A percentile compares a stretch with the other conserved stretches of the same genome.
Conservation (phyloP, 1,140 invertebrate species). For the Trachymyrmex cornetzi region DNA sequence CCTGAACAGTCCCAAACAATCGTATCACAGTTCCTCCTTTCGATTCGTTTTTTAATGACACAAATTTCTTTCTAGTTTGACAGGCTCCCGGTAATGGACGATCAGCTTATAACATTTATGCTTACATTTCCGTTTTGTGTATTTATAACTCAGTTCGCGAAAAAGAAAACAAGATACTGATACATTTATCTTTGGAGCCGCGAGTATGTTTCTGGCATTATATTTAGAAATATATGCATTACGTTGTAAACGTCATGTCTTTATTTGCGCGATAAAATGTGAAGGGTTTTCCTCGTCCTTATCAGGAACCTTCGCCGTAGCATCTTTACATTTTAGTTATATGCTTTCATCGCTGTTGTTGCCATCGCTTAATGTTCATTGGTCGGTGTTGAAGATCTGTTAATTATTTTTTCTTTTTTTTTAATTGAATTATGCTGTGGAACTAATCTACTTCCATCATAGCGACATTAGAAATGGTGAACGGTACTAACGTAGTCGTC, state of each 20-base stretch:
- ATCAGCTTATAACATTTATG: conserved; percentile 43
- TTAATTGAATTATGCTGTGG: conserved; percentile 32
- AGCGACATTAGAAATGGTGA: conserved; percentile 60
- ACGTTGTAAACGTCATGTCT: neutral
- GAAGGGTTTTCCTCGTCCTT: conserved; percentile 37
- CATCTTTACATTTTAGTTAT: conserved; percentile 66
- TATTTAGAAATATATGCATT: neutral
- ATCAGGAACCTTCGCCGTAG: conserved; percentile 43
- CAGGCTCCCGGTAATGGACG: conserved; percentile 58
- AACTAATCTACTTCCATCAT: conserved; percentile 52
- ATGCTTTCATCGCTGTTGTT: conserved; percentile 54
- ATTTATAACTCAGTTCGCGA: neutral
- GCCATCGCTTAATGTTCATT: conserved; percentile 59
- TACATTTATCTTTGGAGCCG: neutral
- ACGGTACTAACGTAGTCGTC: conserved; percentile 68
- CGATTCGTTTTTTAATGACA: conserved; percentile 65
- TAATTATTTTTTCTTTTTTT: neutral
- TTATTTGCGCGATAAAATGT: conserved; percentile 39
- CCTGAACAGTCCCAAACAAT: conserved; percentile 61
- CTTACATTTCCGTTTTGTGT: conserved; percentile 23
- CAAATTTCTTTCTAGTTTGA: conserved; percentile 59
- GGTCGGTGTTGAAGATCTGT: conserved; percentile 51
- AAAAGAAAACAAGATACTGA: neutral
- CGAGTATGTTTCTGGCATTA: conserved; percentile 3
- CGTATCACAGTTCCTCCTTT: conserved; percentile 65